Percentiles rank a stretch among this genome's conserved stretches.
These are phyloP conservation scores for Pseudolycoriella hygida DNA, from an alignment of 2,888 invertebrate genomes.

Conservation along the genomic window DNA sequence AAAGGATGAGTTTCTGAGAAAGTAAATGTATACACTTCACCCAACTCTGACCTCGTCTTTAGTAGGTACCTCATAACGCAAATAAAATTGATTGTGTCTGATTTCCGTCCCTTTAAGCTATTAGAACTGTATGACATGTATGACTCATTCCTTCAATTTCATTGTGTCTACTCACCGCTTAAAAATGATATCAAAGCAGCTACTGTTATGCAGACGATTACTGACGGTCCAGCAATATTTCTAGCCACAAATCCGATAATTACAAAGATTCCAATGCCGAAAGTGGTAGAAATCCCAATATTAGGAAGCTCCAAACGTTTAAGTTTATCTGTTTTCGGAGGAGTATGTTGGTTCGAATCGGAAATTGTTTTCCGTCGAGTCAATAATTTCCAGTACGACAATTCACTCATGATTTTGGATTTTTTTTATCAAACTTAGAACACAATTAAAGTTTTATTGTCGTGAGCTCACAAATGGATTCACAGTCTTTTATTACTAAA, in stretches of 20 bases:
- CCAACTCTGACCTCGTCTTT: too few relatives aligned
- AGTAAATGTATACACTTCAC: too few relatives aligned
- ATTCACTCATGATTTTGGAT: slow-evolving; percentile 12
- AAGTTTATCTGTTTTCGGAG: neutral
- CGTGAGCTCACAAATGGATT: neutral
- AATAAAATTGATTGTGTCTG: too few relatives aligned
- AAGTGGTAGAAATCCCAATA: slow-evolving; percentile 59
- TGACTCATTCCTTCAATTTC: too few relatives aligned
- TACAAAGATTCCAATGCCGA: slow-evolving; percentile 82
- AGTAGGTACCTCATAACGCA: too few relatives aligned
- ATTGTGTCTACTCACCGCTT: slow-evolving; percentile 61
- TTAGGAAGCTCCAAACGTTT: slow-evolving; percentile 47
- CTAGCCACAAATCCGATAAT: slow-evolving; percentile 64
- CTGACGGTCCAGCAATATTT: slow-evolving; percentile 64
- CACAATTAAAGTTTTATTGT: neutral
- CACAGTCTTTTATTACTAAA: neutral
- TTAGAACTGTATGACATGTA: too few relatives aligned
- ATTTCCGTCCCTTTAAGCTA: too few relatives aligned
- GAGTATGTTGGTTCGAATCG: neutral
- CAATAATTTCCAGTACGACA: slow-evolving; percentile 25
- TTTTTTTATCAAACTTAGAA: neutral
- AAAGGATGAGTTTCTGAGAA: too few relatives aligned
- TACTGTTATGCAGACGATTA: slow-evolving; percentile 70
- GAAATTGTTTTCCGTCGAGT: slow-evolving; percentile 23
- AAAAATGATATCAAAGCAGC: slow-evolving; percentile 72